phyloP scores from a whole-genome alignment of 2,888 invertebrate species.

The Tanaodytes sp. region DNA sequence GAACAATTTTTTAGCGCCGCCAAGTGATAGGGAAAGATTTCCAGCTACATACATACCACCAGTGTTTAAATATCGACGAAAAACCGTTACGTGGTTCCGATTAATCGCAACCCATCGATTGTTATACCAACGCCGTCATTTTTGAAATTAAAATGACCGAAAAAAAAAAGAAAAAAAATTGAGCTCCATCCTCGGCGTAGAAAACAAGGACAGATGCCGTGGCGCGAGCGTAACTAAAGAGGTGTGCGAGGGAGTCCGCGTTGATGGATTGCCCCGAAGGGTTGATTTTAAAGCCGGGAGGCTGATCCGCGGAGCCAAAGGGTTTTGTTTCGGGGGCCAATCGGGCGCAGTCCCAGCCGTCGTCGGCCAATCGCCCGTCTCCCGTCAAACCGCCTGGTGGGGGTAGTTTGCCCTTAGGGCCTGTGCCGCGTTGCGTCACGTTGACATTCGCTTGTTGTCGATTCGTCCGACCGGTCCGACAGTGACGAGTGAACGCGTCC shows the following conservation, averaged over 20 bases:
- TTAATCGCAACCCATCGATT: constrained; percentile 64
- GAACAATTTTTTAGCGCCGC: too few species aligned
- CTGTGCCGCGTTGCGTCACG: constrained; percentile 69
- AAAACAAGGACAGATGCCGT: constrained; percentile 50
- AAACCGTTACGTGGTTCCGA: constrained; percentile 62
- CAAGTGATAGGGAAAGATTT: too few species aligned
- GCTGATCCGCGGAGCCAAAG: constrained; percentile 60
- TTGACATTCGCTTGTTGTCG: constrained; percentile 69
- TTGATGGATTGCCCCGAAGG: constrained; percentile 71
- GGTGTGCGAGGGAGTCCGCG: constrained; percentile 68
- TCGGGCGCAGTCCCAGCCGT: constrained; percentile 38
- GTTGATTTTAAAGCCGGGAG: constrained; percentile 61
- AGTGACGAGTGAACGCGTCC: constrained; percentile 53
- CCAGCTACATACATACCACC: not conserved
- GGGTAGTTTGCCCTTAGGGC: constrained; percentile 67
- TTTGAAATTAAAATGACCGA: too few species aligned
- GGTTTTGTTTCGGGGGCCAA: constrained; percentile 61
- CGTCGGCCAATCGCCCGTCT: constrained; percentile 9
- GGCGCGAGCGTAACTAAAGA: constrained; percentile 56
- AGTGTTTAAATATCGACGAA: constrained; percentile 60
- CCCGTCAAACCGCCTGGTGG: constrained; percentile 56
- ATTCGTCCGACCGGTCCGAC: constrained; percentile 59
- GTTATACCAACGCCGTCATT: constrained; percentile 21
- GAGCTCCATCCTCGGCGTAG: too few species aligned
- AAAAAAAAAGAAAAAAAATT: too few species aligned